These are phyloP conservation scores for Ophonus ardosiacus DNA, from an alignment of 2,888 invertebrate species.

Conservation along the genomic window DNA sequence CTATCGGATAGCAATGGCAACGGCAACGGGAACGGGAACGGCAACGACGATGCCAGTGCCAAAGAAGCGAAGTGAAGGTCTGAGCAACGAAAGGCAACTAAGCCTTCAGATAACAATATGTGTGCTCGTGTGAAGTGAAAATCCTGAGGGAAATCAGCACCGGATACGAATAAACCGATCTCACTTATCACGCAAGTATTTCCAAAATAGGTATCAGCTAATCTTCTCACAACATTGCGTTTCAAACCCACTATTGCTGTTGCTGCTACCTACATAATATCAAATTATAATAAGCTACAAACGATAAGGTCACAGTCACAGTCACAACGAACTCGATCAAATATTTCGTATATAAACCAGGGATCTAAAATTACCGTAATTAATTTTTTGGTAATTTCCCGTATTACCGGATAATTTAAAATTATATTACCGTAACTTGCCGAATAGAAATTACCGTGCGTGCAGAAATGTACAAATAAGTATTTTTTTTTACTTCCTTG, in stretches of 20 bases:
- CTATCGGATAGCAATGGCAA: background rate
- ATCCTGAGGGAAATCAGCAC: conserved; percentile 72
- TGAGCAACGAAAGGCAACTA: conserved; percentile 65
- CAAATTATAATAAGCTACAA: background rate
- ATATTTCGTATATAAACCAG: too few species aligned
- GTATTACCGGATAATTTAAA: too few species aligned
- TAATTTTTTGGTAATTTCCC: too few species aligned
- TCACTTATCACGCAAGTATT: conserved; percentile 70
- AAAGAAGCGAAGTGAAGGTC: conserved; percentile 13
- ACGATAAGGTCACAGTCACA: background rate
- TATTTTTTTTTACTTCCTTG: too few species aligned
- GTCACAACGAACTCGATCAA: too few species aligned
- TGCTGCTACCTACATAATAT: background rate
- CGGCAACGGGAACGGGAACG: background rate
- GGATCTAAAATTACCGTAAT: too few species aligned
- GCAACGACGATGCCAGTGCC: background rate
- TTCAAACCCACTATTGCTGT: background rate
- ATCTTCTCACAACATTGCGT: conserved; percentile 57
- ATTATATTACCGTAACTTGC: too few species aligned
- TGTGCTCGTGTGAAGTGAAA: conserved; percentile 70
- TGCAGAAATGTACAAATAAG: too few species aligned
- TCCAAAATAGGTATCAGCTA: conserved; percentile 57
- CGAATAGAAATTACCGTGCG: too few species aligned
- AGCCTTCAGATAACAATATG: conserved; percentile 70
- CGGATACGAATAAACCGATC: conserved; percentile 72